Evolutionary conservation across 23 tunicate species (phyloP), one percentile per base, ranked within the genome.

Genomic region (Pegea sp.): DNA sequence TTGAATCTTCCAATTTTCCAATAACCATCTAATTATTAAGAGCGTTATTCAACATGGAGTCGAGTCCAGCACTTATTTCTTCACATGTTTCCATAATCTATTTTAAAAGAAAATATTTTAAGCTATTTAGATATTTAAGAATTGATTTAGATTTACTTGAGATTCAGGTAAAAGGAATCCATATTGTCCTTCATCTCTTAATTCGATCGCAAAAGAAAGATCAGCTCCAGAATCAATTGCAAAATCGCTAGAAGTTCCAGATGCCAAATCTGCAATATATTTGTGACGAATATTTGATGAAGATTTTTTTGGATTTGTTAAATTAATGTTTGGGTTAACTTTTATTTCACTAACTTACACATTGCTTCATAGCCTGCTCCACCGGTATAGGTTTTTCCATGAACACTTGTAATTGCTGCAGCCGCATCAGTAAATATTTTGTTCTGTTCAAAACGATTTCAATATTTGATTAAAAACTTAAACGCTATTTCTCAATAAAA

Each of bases 181-280:
- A 52, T 60, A 66, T 60, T 60, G 29, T 46, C 90, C 98, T 18
- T 48, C 67, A 44, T 89, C 90, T 34, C 97, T 71, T 42, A 89
- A 48, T 44, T 89, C 98, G 28, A 89, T 56, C 11, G 90, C 71
- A 64, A 67, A 89, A 1, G 67, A 49, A 29, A 89, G 53, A 2
- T 24, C 13, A 19, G 63, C 65, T 29, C 81, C 90, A 18, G 54
- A 16, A 31, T 65, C 78, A 26, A 48, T 24, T 33, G 80, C 69
- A 57, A 72, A 79, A 56, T 89, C 98, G 42, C 71, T 81, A 18
- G 98, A 89, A 20, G 76, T 81, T 18, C 98, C 98, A 29, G 98
- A 81, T 4, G 98, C 97, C 0, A 60, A 42, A 30, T 86, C 84
- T 86, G 27, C 7, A 59, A 59, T 6, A 13, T 0, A n/a, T n/a